A percentile compares a stretch with the other conserved stretches of the same genome.
These are phyloP conservation scores for Leptopterna dolabrata DNA, from an alignment of 2,888 invertebrate genomes.

Conservation along the genomic window DNA sequence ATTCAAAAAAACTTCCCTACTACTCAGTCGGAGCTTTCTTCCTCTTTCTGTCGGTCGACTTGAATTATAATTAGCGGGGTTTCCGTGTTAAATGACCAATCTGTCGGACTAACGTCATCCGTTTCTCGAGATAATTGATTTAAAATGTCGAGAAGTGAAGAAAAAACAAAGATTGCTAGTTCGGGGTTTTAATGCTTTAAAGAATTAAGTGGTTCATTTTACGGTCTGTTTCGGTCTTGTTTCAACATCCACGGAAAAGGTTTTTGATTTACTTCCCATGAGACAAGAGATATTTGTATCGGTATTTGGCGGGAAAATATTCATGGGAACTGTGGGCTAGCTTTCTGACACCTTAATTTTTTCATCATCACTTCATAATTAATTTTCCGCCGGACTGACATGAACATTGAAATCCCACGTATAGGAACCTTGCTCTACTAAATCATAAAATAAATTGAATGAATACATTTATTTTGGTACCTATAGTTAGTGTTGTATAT, in stretches of 20 bases:
- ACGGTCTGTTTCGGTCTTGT: neutral
- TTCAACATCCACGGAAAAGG: neutral
- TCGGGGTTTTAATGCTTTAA: neutral
- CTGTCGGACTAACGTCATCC: neutral
- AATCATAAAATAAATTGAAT: no score
- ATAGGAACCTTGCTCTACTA: no score
- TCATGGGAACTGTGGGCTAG: no score
- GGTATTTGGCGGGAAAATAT: no score
- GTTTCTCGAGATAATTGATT: neutral
- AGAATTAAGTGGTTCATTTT: neutral
- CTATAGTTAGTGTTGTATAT: no score
- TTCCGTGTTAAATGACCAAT: neutral
- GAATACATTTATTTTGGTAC: no score
- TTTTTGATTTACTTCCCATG: neutral
- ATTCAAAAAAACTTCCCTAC: neutral
- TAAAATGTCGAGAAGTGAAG: neutral
- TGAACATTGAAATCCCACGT: no score
- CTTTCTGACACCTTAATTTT: no score
- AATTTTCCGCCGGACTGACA: no score
- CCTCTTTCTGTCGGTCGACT: neutral
- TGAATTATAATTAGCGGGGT: neutral
- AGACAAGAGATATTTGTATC: no score
- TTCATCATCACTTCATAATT: no score
- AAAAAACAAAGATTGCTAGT: neutral
- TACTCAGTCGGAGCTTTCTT: neutral